Conservation (phyloP, 2,888 invertebrate genomes). For the Pantelozetes paolii region DNA sequence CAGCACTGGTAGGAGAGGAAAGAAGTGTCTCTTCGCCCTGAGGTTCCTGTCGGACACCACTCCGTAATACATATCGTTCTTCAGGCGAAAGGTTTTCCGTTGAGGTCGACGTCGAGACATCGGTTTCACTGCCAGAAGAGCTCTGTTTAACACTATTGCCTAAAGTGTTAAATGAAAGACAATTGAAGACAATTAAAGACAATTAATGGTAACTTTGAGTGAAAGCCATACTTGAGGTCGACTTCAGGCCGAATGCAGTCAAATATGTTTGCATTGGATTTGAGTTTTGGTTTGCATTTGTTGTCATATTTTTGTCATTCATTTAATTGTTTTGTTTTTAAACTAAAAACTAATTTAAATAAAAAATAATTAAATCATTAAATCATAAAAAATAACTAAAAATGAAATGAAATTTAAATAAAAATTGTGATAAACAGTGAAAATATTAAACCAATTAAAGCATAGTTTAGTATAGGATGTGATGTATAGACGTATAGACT, state of each 20-base stretch:
- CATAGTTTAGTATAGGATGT: constrained; percentile 1
- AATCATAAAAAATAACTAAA: constrained; percentile 16
- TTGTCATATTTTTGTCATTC: neutral
- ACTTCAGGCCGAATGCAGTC: constrained; percentile 9
- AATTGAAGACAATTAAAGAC: neutral
- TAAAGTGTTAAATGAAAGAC: neutral
- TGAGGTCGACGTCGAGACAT: constrained; percentile 83
- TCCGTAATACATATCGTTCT: constrained; percentile 58
- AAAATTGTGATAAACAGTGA: constrained; percentile 2
- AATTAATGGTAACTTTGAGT: neutral
- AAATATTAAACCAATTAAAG: neutral
- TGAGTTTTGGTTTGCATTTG: neutral
- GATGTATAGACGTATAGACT: too few relatives aligned
- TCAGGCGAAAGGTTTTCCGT: constrained; percentile 82
- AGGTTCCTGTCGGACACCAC: constrained; percentile 68
- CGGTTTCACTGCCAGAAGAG: constrained; percentile 76
- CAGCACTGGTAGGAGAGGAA: constrained; percentile 50
- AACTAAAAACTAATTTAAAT: neutral
- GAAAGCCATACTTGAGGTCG: constrained; percentile 12
- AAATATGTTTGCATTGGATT: neutral
- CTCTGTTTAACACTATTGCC: constrained; percentile 28
- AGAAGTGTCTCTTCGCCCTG: constrained; percentile 74
- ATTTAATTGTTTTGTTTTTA: neutral
- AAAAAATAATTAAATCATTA: neutral
- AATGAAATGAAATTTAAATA: constrained; percentile 4